Evolutionary conservation across 1,140 invertebrate genomes (phyloP).

Genomic region (Caenorhabditis brenneri): DNA sequence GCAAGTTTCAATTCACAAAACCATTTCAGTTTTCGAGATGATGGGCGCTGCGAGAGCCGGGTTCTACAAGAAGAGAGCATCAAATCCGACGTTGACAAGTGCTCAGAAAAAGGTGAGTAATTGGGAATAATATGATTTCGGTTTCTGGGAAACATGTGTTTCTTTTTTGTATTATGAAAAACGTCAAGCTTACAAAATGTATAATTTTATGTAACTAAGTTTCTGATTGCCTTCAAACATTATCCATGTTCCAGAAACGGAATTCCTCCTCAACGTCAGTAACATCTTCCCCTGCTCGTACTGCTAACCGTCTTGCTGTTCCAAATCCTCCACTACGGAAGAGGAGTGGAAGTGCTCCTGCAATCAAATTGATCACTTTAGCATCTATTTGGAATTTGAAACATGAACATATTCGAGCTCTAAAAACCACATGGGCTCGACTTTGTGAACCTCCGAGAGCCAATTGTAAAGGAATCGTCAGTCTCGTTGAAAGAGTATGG

Average conservation of each 20-base stretch:
- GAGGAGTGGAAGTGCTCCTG: slow-evolving; percentile 44
- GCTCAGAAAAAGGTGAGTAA: slow-evolving; percentile 14
- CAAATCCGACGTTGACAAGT: slow-evolving; percentile 13
- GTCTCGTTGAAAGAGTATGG: slow-evolving; percentile 66
- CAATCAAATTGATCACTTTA: slow-evolving; percentile 48
- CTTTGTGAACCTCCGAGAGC: slow-evolving; percentile 63
- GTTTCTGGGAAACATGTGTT: no score
- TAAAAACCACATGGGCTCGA: slow-evolving; percentile 65
- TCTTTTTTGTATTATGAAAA: no score
- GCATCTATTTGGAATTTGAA: slow-evolving; percentile 64
- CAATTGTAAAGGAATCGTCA: slow-evolving; percentile 68
- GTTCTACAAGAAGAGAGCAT: slow-evolving; percentile 14
- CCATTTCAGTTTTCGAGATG: slow-evolving; percentile 8
- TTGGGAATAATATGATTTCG: not conserved
- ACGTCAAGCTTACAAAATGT: no score
- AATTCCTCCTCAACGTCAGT: not conserved
- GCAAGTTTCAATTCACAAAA: not conserved
- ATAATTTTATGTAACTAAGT: no score
- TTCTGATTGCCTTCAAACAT: no score
- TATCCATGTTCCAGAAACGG: not conserved
- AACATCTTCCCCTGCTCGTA: not conserved
- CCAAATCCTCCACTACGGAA: slow-evolving; percentile 41
- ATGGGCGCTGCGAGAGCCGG: slow-evolving; percentile 37
- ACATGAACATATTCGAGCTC: slow-evolving; percentile 60
- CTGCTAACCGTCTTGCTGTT: slow-evolving; percentile 32